phyloP scores from a whole-genome alignment of 1,140 invertebrate genomes.

The Coenobita brevimanus region DNA sequence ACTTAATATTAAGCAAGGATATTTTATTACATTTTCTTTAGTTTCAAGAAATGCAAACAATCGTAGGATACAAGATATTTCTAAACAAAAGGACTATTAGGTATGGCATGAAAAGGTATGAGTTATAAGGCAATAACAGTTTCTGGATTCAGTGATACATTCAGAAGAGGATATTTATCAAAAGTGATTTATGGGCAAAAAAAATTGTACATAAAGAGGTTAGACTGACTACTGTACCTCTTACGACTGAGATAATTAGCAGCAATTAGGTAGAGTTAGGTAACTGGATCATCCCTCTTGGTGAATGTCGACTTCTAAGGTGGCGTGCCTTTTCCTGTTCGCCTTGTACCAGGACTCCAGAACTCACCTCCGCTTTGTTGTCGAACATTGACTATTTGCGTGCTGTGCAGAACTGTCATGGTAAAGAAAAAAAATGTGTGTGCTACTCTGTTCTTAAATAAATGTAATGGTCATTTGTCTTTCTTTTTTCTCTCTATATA shows the following conservation, averaged over 20 bases:
- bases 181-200: background rate
- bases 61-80: too few relatives aligned
- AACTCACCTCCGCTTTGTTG: slow-evolving; percentile 48
- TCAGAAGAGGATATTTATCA: too few relatives aligned
- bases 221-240: slow-evolving; percentile 7
- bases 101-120: too few relatives aligned
- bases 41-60: too few relatives aligned
- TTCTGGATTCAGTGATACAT: too few relatives aligned
- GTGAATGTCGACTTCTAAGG: slow-evolving; percentile 29
- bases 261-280: background rate
- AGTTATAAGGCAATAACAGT: too few relatives aligned
- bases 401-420: slow-evolving; percentile 39
- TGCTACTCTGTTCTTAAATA: slow-evolving; percentile 59
- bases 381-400: slow-evolving; percentile 20
- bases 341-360: slow-evolving; percentile 47
- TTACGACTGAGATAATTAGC: slow-evolving; percentile 30
- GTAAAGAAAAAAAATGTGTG: slow-evolving; percentile 37
- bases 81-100: too few relatives aligned
- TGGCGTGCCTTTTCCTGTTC: slow-evolving; percentile 45
- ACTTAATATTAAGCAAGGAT: too few relatives aligned
- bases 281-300: background rate
- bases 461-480: slow-evolving; percentile 49
- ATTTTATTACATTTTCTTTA: too few relatives aligned
- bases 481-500: too few relatives aligned
- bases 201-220: background rate